Percentiles rank a stretch among this genome's conserved stretches.
phyloP scores from a whole-genome alignment of 2,888 invertebrate genomes.

The Parnassius mnemosyne region DNA sequence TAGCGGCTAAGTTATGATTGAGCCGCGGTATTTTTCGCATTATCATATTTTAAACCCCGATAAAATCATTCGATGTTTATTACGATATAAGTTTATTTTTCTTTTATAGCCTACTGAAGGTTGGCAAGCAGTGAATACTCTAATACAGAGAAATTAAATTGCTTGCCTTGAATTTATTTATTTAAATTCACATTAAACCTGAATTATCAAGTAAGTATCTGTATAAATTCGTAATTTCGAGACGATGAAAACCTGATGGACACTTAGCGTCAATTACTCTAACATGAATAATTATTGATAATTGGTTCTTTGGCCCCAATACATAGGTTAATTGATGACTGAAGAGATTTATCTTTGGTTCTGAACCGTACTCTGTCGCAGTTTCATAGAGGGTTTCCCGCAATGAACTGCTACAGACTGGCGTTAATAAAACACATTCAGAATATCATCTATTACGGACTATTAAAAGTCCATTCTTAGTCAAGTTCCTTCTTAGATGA shows the following conservation, averaged over 20 bases:
- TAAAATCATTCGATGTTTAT: slow-evolving; percentile 64
- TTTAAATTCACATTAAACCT: slow-evolving; percentile 11
- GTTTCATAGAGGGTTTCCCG: no score
- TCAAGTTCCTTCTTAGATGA: no score
- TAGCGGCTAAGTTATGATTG: slow-evolving; percentile 71
- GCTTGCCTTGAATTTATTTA: slow-evolving; percentile 20
- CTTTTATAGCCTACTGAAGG: slow-evolving; percentile 41
- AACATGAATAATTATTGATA: not conserved
- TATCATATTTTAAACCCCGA: slow-evolving; percentile 61
- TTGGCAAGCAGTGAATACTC: slow-evolving; percentile 29
- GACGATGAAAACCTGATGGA: slow-evolving; percentile 20
- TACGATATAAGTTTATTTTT: slow-evolving; percentile 40
- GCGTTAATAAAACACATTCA: no score
- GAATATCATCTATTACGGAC: no score
- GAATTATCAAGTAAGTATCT: slow-evolving; percentile 23
- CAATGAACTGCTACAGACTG: no score
- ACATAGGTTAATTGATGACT: not conserved
- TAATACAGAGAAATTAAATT: slow-evolving; percentile 23
- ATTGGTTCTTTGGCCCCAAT: slow-evolving; percentile 15
- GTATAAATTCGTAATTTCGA: slow-evolving; percentile 24
- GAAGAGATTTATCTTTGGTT: no score
- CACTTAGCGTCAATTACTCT: slow-evolving; percentile 1
- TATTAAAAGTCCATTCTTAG: no score
- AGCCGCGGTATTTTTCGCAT: slow-evolving; percentile 56
- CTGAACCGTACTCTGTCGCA: no score